Percentiles rank a stretch among this genome's conserved stretches.
phyloP scores from a whole-genome alignment of 2,888 invertebrate species.

The Microdon myrmicae region DNA sequence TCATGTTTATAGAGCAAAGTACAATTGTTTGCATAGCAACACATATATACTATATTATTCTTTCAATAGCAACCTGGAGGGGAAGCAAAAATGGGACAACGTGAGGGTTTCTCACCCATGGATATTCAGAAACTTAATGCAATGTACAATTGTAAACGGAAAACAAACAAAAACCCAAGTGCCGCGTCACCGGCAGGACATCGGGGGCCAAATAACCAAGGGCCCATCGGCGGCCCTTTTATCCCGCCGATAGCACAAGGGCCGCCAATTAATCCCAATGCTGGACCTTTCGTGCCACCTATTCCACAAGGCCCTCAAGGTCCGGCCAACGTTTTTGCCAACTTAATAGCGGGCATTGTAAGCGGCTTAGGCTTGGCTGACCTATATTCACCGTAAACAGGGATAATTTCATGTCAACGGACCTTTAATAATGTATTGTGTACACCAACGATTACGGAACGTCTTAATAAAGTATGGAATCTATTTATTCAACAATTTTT shows the following conservation, averaged over 20 bases:
- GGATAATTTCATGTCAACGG: no score
- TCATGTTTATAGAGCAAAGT: neutral
- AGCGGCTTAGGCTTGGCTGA: conserved; percentile 61
- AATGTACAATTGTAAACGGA: conserved; percentile 81
- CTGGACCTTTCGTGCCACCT: conserved; percentile 2
- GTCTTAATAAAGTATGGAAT: no score
- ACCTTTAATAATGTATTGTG: no score
- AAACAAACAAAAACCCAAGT: conserved; percentile 7
- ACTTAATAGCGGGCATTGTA: conserved; percentile 61
- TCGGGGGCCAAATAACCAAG: no score
- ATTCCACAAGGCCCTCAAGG: no score
- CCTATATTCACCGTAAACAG: no score
- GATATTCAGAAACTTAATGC: conserved; percentile 79
- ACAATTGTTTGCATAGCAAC: neutral
- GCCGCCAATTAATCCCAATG: neutral
- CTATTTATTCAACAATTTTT: no score
- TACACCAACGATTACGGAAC: no score
- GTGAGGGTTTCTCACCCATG: conserved; percentile 77
- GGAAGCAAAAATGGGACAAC: conserved; percentile 74
- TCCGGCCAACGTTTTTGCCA: conserved; percentile 56
- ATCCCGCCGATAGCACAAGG: conserved; percentile 29
- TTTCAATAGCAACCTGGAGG: conserved; percentile 55
- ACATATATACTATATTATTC: conserved; percentile 2
- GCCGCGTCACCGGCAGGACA: no score
- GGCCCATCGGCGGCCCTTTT: neutral